phyloP scores from a whole-genome alignment of 1,140 invertebrate genomes.

The Drosophila bifasciata region DNA sequence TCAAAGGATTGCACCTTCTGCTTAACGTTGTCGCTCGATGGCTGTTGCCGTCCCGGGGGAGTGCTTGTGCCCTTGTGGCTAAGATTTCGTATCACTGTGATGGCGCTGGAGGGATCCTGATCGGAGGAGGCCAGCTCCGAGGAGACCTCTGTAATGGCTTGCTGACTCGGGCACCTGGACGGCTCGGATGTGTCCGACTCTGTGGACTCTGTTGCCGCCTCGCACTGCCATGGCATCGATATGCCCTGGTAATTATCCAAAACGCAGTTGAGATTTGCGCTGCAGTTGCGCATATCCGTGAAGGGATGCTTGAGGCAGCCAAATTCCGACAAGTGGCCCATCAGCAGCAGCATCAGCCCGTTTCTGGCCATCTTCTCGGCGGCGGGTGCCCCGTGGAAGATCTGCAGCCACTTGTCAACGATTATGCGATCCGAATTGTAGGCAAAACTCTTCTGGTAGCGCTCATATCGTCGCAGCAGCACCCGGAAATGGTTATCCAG shows the following conservation, averaged over 20 bases:
- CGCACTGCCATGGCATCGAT: background rate
- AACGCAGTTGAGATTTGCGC: constrained; percentile 38
- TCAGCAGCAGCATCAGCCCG: constrained; percentile 48
- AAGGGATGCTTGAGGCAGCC: constrained; percentile 47
- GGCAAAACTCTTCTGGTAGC: constrained; percentile 1
- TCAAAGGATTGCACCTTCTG: constrained; percentile 5
- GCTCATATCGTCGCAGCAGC: constrained; percentile 18
- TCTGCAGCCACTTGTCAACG: constrained; percentile 42
- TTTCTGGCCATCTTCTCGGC: constrained; percentile 57
- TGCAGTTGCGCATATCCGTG: constrained; percentile 43
- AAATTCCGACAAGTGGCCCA: constrained; percentile 51
- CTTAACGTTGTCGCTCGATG: background rate
- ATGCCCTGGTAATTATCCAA: constrained; percentile 43
- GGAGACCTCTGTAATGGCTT: constrained; percentile 18
- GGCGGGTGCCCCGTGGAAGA: constrained; percentile 21
- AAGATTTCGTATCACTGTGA: background rate
- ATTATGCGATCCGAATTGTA: constrained; percentile 38
- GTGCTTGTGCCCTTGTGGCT: no score
- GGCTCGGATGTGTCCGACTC: no score
- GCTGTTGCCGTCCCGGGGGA: no score
- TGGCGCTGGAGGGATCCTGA: background rate
- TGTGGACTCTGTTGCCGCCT: background rate
- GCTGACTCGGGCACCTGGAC: background rate
- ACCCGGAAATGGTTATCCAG: constrained; percentile 51
- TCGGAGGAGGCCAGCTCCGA: constrained; percentile 5